These are phyloP conservation scores for Xiphorhynchus erythropygius DNA, from an alignment of 2,797 vertebrate species.

Conservation along the genomic window DNA sequence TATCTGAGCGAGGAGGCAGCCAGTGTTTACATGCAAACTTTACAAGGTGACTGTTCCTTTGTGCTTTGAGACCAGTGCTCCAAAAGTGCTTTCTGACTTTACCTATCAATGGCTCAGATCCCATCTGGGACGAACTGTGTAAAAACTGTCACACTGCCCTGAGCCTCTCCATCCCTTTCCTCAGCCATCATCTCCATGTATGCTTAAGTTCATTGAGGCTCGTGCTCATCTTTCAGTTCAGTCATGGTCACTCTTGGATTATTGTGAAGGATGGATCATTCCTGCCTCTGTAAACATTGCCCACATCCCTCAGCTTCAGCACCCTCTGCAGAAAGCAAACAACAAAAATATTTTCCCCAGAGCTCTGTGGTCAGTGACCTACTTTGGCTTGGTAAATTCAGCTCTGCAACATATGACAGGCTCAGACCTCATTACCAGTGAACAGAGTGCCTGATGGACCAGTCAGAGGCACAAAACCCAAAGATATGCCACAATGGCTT, in stretches of 20 bases:
- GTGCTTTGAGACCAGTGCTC: background rate
- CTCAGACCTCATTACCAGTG: background rate
- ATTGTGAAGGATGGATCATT: background rate
- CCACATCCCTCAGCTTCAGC: background rate
- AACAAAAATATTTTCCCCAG: background rate
- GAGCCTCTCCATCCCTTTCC: background rate
- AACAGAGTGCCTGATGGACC: fast-evolving
- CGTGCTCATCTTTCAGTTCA: background rate
- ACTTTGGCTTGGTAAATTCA: background rate
- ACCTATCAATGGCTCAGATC: background rate
- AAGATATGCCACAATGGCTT: background rate
- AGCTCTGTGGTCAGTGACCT: background rate
- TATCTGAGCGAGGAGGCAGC: background rate
- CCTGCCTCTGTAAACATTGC: background rate
- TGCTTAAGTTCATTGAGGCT: background rate
- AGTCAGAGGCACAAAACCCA: background rate
- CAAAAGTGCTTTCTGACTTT: background rate
- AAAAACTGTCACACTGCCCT: background rate
- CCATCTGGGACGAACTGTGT: background rate
- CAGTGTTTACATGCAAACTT: background rate
- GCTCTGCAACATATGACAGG: background rate
- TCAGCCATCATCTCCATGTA: background rate
- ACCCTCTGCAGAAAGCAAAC: background rate
- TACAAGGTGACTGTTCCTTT: background rate
- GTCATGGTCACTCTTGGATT: background rate